A percentile compares a stretch with the other conserved stretches of the same genome.
These are phyloP conservation scores for Chironomus striatipennis DNA, from an alignment of 1,140 invertebrate species.

Conservation along the genomic window DNA sequence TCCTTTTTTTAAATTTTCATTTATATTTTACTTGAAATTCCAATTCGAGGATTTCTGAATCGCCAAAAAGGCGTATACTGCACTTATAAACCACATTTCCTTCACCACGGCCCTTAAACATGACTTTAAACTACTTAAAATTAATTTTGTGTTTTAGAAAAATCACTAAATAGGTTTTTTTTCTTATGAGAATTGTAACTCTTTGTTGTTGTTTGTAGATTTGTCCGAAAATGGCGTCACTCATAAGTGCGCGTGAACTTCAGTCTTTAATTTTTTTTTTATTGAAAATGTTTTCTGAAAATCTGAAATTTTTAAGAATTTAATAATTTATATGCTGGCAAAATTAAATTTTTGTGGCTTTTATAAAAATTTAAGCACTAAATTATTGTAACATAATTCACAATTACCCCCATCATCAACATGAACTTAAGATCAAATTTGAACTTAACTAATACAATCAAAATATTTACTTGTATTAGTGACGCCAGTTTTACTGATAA, in stretches of 20 bases:
- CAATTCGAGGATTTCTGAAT: slow-evolving; percentile 88
- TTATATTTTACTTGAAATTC: slow-evolving; percentile 78
- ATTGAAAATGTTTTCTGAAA: not conserved
- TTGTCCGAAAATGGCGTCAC: not conserved
- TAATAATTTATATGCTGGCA: not conserved
- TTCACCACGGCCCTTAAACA: slow-evolving; percentile 65
- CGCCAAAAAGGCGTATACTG: slow-evolving; percentile 86
- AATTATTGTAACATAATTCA: not conserved
- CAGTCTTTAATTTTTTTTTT: not conserved
- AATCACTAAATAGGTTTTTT: not conserved
- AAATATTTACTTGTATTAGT: not conserved
- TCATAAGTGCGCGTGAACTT: too few species aligned
- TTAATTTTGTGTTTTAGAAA: slow-evolving; percentile 10
- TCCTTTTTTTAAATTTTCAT: not conserved
- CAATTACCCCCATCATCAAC: not conserved
- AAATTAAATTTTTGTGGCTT: not conserved
- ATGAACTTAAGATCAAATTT: slow-evolving; percentile 14
- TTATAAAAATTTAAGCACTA: not conserved
- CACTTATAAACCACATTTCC: slow-evolving; percentile 83
- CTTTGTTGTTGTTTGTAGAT: slow-evolving; percentile 21
- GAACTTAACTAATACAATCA: not conserved
- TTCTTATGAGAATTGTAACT: not conserved
- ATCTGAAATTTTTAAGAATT: not conserved
- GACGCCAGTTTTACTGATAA: not conserved
- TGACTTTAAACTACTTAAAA: slow-evolving; percentile 30